Base-by-base conservation (phyloP, 2,888 invertebrate genomes). In the Ashinkailepas kermadecensis region DNA sequence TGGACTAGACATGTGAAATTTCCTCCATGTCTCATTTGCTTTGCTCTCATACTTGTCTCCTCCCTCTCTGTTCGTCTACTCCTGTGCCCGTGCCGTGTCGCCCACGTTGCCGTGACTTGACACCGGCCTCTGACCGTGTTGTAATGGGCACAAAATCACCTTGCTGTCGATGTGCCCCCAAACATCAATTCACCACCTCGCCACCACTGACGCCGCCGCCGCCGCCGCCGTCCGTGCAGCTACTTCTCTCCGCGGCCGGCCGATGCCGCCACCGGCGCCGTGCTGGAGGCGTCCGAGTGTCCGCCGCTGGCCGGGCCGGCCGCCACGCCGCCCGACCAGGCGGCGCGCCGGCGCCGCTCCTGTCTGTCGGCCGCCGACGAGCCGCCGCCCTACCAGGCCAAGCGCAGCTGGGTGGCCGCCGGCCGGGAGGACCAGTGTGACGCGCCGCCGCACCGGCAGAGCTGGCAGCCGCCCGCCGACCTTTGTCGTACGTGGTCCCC, bases 231-330 rank as follows among this genome's bases (percentile, higher is more conserved):
- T 67, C 23, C 23, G 21, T 3, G 7, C 54, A 74, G 74, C 74
- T 74, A 74, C 74, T 74, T 74, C 13, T 74, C 74, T 54, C 54
- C 74, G 74, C 54, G 74, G 2, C 54, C 59, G 59, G 59, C 59
- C 59, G 39, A 13, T 12, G n/a, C 67, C 12, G 25, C 25, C 9
- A 25, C n/a, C n/a, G 54, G 3, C 39, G 18, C 74, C 15, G 18
- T 54, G 18, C 39, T 74, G 74, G 74, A 39, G 74, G 74, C 74
- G 54, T 54, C 39, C 54, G 74, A 74, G 74, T 74, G 74, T 74
- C 74, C 74, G 39, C 74, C 74, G 18, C 74, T 54, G 74, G 54
- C 74, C 54, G 74, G 74, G 15, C 74, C 54, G 54, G 65, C 70
- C 7, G 7, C 15, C 25, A 39, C 39, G 15, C 74, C 74, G 39